Conservation (phyloP, 2,888 invertebrate species). For the Allacma fusca region DNA sequence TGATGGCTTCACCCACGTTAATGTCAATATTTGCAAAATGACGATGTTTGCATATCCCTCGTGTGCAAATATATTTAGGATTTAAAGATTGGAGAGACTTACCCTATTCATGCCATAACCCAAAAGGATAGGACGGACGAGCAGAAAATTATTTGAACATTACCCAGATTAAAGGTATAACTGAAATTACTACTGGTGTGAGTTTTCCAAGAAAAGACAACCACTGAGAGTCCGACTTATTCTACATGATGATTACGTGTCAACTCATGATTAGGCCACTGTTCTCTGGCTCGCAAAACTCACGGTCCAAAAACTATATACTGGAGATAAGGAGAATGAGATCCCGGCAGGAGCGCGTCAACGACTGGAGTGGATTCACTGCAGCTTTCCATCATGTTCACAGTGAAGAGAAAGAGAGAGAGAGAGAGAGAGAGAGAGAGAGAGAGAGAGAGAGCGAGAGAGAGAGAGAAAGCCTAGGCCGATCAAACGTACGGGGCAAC, state of each 20-base stretch:
- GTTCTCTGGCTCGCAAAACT: constrained; percentile 21
- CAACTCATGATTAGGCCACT: constrained; percentile 47
- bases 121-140: constrained; percentile 68
- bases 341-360: constrained; percentile 51
- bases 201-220: neutral
- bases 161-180: neutral
- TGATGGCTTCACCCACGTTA: too few species aligned
- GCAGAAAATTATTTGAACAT: constrained; percentile 45
- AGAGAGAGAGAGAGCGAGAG: neutral
- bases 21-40: too few species aligned
- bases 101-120: constrained; percentile 94
- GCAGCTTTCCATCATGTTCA: constrained; percentile 29
- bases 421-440: neutral
- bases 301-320: neutral
- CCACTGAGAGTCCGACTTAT: neutral
- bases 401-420: too few species aligned
- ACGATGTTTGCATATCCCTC: too few species aligned
- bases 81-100: constrained; percentile 55
- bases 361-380: constrained; percentile 48
- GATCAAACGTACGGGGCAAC: neutral
- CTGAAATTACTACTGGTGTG: neutral
- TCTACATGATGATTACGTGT: constrained; percentile 49
- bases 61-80: neutral
- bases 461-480: neutral
- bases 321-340: constrained; percentile 26